Evolutionary conservation across 92 coral and sea anemone genomes (phyloP).

Genomic region (Parazoanthus atlanticus): DNA sequence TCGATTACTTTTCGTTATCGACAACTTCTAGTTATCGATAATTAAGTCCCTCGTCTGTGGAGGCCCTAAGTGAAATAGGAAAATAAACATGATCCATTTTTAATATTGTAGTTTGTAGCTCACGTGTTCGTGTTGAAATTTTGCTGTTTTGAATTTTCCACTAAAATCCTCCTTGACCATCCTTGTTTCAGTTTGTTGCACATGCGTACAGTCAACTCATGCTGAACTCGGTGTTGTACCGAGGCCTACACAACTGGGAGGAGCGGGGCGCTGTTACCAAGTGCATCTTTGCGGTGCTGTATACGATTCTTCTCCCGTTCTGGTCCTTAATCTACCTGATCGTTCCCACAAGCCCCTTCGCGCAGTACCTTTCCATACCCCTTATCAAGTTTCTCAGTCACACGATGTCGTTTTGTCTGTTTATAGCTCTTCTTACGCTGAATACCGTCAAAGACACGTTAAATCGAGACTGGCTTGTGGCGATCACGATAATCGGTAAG

Average conservation of each 20-base stretch:
- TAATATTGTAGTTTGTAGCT: no score
- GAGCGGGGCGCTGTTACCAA: conserved; percentile 56
- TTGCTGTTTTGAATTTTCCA: no score
- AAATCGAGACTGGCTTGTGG: conserved; percentile 36
- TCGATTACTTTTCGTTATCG: no score
- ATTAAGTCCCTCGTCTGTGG: no score
- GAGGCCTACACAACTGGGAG: conserved; percentile 59
- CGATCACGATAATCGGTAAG: conserved; percentile 68
- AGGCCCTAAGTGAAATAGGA: no score
- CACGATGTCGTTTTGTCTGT: conserved; percentile 67
- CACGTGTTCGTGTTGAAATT: no score
- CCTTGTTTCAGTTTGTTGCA: conserved; percentile 71
- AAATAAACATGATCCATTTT: no score
- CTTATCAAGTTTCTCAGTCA: conserved; percentile 78
- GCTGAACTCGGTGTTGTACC: conserved; percentile 76
- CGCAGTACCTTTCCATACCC: conserved; percentile 66
- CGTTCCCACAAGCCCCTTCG: conserved; percentile 51
- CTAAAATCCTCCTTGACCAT: background rate
- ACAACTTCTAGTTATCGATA: no score
- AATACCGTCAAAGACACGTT: conserved; percentile 70
- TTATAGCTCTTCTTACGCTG: conserved; percentile 59
- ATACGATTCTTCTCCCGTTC: conserved; percentile 66
- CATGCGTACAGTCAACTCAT: conserved; percentile 92
- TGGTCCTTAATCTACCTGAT: conserved; percentile 66
- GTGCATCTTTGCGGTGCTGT: conserved; percentile 39